Evolutionary conservation across 2,797 vertebrate genomes (phyloP), one percentile per base, ranked within the genome.

Genomic region (Euthynnus affinis): DNA sequence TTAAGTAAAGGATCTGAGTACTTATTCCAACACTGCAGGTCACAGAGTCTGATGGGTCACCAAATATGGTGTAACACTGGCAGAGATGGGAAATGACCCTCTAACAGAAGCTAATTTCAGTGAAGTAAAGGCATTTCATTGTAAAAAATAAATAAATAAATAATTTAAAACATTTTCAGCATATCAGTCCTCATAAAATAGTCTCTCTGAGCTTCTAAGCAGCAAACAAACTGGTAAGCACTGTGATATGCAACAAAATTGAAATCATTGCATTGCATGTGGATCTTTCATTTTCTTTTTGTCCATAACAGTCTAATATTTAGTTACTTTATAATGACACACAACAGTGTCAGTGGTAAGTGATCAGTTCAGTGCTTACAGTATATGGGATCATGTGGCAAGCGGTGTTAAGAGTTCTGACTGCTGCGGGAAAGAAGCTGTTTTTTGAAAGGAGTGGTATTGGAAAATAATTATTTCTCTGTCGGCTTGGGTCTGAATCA

Each of bases 401-500:
- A 37, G 34, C 8, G 34, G 34, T 37, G 34, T 9, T 37, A 9
- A 9, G 34, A 34, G 34, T 34, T 9, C 34, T 34, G 34, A 34
- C 9, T 34, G 6, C 34, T 37, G 1, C 9, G 9, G 34, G 34
- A 37, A 37, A 37, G 34, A 2, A 37, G 34, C 34, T 37, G 8
- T 37, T 37, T 37, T 37, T 37, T 37, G 37, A 37, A 37, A 10
- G 3, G 37, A 37, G 37, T 37, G 3, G 10, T 37, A 10, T 37
- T 37, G 37, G 37, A 37, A 9, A 49, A 49, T 44, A 8, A n/a
- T 25, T 5, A 9, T 66, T 27, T 32, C 22, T 59, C 37, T 57
- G 46, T 48, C 55, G 51, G 14, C 37, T 20, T 40, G 40, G 22
- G 6, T 60, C 48, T 75, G 56, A 56, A n/a, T 32, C 40, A 57